phyloP scores from a whole-genome alignment of 2,113 vertebrate species.

The Chitala chitala region DNA sequence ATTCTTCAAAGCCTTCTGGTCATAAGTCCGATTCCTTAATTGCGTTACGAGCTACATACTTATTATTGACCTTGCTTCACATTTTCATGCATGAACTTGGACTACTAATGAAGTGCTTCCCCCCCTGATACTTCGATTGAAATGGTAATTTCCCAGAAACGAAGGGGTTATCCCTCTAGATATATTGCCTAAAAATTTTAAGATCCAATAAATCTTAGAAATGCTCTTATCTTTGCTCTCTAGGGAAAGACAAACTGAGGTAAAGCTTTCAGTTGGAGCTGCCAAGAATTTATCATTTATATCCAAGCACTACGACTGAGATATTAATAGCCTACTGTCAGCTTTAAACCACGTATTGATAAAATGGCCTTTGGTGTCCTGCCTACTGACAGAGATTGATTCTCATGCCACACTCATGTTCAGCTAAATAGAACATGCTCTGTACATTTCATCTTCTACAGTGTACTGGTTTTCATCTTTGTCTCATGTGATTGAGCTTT shows the following conservation, averaged over 20 bases:
- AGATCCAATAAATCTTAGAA: slow-evolving; percentile 6
- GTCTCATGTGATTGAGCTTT: no score
- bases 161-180: background rate
- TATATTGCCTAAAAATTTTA: slow-evolving; percentile 14
- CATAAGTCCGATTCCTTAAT: background rate
- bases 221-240: background rate
- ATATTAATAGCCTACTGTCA: slow-evolving; percentile 4
- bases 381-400: background rate
- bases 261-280: background rate
- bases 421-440: background rate
- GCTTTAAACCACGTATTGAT: background rate
- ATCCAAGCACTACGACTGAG: background rate
- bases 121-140: background rate
- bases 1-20: background rate
- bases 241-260: slow-evolving; percentile 4
- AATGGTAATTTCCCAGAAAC: slow-evolving; percentile 4
- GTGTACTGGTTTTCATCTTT: background rate
- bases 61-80: background rate
- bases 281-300: background rate
- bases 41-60: background rate
- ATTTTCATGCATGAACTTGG: background rate
- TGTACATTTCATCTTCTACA: background rate
- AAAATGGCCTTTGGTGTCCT: background rate
- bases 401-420: background rate
- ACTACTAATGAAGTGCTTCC: background rate